Base-by-base conservation (phyloP, 53 echinoderm and acorn worm species). In the Actinopyga echinites region DNA sequence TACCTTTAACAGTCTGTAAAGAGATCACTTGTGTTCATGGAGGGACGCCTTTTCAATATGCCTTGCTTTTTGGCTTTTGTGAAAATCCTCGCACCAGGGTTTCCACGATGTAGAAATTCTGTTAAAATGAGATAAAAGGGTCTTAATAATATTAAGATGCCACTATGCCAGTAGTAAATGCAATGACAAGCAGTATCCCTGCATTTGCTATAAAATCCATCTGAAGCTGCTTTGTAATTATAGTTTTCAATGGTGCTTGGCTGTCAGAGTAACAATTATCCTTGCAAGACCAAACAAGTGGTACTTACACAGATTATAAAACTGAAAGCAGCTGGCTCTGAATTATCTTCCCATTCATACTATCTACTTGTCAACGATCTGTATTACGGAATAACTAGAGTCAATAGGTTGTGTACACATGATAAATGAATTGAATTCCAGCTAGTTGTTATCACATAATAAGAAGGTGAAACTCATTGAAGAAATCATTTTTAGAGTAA, bases 41-140 rank as follows among this genome's bases (percentile, higher is more conserved):
- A 49, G 13, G 17, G 13, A 49, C 3, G 56, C 20, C 56, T 19
- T 24, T 22, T 78, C 78, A 78, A 17, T 78, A 20, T 10, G 52
- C 78, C 21, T 78, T 78, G 56, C 30, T 56, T 29, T 78, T 78
- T 78, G 78, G 57, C 32, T 57, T 78, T n/a, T 52, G 78, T 30
- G 78, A 29, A 44, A 78, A 33, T 8, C 78, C 32, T 78, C 78
- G 24, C 30, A 78, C 30, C 12, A 78, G 34, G 20, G 9, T 19
- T 56, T 78, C 78, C 13, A 78, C 78, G 15, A 56, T n/a, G 21
- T 78, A 52, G 21, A 78, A 78, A 56, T 78, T 78, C 78, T 78
- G 32, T n/a, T 30, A 56, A 32, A 24, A 77, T 30, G 55, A 44
- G 15, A 55, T 45, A 24, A 74, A 74, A 37, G 23, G 0, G 22